Conservation (phyloP, 2,113 vertebrate species). For the Limnothrissa miodon region DNA sequence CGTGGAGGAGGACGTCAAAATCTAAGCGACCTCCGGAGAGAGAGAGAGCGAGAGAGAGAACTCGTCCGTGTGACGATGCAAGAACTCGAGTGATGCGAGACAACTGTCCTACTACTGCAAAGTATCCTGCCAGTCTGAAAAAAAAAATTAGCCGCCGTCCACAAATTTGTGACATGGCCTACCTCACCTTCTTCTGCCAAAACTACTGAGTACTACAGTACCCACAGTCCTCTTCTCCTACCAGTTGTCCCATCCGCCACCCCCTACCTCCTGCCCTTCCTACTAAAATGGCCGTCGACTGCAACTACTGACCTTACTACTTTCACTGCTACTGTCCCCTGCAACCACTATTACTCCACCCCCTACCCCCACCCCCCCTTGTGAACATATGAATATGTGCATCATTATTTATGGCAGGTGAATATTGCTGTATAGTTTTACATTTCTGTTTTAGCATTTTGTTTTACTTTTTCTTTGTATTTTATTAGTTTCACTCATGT, state of each 20-base stretch:
- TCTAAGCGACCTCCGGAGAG: conserved; percentile 56
- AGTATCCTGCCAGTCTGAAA: conserved; percentile 67
- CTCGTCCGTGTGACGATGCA: conserved; percentile 31
- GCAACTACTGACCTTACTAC: conserved; percentile 38
- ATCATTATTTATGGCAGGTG: conserved; percentile 10
- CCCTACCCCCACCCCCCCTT: no score
- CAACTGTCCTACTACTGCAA: conserved; percentile 54
- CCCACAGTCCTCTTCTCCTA: conserved; percentile 45
- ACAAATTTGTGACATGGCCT: conserved; percentile 66
- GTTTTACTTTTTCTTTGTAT: neutral
- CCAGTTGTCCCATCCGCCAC: conserved; percentile 40
- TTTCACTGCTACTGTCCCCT: conserved; percentile 8
- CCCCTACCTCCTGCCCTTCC: conserved; percentile 33
- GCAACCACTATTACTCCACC: conserved; percentile 28
- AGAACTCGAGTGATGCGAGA: conserved; percentile 32
- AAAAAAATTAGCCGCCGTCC: conserved; percentile 46
- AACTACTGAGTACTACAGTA: conserved; percentile 65
- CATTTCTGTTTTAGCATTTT: neutral
- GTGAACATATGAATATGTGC: conserved; percentile 6
- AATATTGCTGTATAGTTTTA: neutral
- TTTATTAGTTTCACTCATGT: no score
- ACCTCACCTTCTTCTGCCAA: conserved; percentile 73
- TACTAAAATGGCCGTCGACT: conserved; percentile 39
- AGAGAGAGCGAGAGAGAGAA: no score
- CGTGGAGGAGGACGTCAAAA: conserved; percentile 92